Base-by-base conservation (phyloP, 1,140 invertebrate genomes). In the Carposina sasakii region DNA sequence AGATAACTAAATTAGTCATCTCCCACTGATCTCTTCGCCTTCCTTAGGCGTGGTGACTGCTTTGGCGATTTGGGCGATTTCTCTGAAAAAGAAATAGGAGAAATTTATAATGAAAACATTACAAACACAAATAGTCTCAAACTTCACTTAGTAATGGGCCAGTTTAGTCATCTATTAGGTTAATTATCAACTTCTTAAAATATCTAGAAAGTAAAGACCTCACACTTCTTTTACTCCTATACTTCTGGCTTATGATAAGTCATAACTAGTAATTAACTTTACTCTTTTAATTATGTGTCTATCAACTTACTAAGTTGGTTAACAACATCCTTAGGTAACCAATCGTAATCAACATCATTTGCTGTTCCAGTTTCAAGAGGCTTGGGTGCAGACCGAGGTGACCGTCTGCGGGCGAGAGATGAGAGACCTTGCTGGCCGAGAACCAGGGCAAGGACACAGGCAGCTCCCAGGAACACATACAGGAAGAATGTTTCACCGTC, bases 401-500 rank as follows among this genome's bases (percentile, higher is more conserved):
- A 85, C 8, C 88, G 79, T 57, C 87, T 86, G 63, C 87, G 89
- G 60, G 90, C 93, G 60, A 94, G 90, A 15, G 92, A 94, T 36
- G 92, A 91, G 8, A 98, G 81, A 10, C 94, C 91, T 76, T 99
- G 96, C 75, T 99, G 96, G 13, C 94, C 95, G 52, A 94, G 89
- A 34, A 99, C 94, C 20, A 98, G 85, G 2, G 96, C 86, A 9
- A 99, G 85, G 30, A 98, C 92, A 26, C 92, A 91, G 50, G 96
- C 91, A 12, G 96, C 97, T 33, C 93, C 93, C 31, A 99, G 87
- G 85, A 99, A 94, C 30, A 99, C 89, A 67, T 99, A 99, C 37
- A 99, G 85, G 90, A 99, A 99, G 87, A 99, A 95, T 20, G 97
- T 99, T 90, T 99, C 98, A 30, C 96, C 96, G 85, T 99, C 97